phyloP scores from a whole-genome alignment of 1,140 invertebrate genomes.

The Drusus annulatus region DNA sequence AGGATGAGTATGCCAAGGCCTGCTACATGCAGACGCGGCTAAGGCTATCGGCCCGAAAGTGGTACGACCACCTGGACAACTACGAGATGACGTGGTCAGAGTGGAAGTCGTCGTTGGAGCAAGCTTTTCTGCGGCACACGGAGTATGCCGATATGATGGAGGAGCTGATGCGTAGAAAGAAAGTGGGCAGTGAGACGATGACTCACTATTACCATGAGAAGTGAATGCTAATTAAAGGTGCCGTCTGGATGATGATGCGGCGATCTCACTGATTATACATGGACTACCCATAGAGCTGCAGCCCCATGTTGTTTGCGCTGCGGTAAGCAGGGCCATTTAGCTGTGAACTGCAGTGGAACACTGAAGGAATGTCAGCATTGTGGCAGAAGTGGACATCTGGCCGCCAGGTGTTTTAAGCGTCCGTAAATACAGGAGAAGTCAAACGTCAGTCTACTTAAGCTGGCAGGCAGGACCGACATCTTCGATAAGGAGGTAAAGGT shows the following conservation, averaged over 20 bases:
- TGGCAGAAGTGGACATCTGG: not conserved
- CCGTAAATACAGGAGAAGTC: not conserved
- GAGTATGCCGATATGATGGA: not conserved
- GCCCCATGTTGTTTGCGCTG: not conserved
- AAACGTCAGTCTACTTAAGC: not conserved
- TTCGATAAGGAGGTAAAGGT: not conserved
- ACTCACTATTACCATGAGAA: no score
- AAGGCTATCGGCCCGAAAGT: not conserved
- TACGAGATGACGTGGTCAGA: not conserved
- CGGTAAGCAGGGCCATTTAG: not conserved
- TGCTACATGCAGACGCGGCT: slow-evolving; percentile 13
- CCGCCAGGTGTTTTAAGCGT: not conserved
- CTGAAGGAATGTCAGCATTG: not conserved
- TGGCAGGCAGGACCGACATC: not conserved
- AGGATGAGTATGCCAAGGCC: not conserved
- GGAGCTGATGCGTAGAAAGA: not conserved
- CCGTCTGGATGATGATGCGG: not conserved
- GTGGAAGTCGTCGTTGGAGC: not conserved
- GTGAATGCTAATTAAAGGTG: not conserved
- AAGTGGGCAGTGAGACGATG: no score
- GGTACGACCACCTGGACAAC: not conserved
- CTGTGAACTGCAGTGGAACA: not conserved
- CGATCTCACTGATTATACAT: not conserved
- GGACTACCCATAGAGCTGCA: not conserved
- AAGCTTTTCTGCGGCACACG: not conserved